Conservation (phyloP, 2,113 vertebrate genomes). For the Gymnarchus niloticus region DNA sequence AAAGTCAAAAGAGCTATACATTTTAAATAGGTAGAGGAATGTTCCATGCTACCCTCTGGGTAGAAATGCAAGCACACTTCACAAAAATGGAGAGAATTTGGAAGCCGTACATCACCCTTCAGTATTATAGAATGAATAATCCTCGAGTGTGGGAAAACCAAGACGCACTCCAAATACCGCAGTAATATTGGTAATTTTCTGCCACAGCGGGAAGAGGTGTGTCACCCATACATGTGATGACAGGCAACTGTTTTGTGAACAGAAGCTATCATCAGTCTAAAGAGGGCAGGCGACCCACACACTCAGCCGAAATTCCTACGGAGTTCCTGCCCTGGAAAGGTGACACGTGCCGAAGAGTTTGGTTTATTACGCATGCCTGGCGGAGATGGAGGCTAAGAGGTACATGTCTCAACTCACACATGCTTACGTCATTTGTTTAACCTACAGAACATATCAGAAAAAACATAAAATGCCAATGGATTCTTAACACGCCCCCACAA, state of each 20-base stretch:
- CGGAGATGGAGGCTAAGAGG: not conserved
- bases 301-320: not conserved
- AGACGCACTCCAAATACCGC: not conserved
- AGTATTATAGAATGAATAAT: not conserved
- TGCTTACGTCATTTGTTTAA: not conserved
- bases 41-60: not conserved
- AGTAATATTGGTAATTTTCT: not conserved
- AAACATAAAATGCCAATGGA: not conserved
- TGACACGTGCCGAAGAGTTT: not conserved
- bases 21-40: not conserved
- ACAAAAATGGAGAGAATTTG: not conserved
- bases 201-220: not conserved
- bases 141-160: not conserved
- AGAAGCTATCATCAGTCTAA: not conserved
- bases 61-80: not conserved
- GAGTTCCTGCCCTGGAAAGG: not conserved
- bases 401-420: not conserved
- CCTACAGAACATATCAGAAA: slow-evolving; percentile 1
- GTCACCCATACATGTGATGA: not conserved
- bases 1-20: not conserved
- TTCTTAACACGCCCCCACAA: not conserved
- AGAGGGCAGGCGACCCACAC: not conserved
- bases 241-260: not conserved
- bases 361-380: not conserved
- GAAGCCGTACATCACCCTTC: not conserved